A percentile compares a stretch with the other conserved stretches of the same genome.
phyloP scores from a whole-genome alignment of 2,888 invertebrate species.

The Papilio elwesi region DNA sequence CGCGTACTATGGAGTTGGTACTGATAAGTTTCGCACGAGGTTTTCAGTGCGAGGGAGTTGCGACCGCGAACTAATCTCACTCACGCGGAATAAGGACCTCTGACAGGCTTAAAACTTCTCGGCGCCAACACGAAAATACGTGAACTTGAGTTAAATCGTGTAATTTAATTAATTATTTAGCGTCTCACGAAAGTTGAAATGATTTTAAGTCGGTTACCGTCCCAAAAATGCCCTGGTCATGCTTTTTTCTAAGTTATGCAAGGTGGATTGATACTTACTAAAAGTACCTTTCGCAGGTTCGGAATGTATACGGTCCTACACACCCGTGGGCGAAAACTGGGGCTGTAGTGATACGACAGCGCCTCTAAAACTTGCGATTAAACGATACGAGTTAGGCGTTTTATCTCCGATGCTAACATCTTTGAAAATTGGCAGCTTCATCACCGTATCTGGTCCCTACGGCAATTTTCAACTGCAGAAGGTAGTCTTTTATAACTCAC shows the following conservation, averaged over 20 bases:
- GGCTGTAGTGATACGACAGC: conserved; percentile 75
- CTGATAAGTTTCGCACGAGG: no score
- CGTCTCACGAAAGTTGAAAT: no score
- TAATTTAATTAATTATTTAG: no score
- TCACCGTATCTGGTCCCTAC: conserved; percentile 86
- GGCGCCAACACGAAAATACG: no score
- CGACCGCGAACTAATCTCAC: no score
- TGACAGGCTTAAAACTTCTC: no score
- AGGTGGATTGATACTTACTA: background rate
- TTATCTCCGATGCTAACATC: conserved; percentile 88
- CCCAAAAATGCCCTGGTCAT: no score
- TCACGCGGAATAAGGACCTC: no score
- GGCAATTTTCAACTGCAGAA: conserved; percentile 81
- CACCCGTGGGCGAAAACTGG: conserved; percentile 86
- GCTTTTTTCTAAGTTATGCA: background rate
- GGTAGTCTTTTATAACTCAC: conserved; percentile 55
- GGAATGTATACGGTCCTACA: conserved; percentile 90
- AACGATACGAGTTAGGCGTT: conserved; percentile 90
- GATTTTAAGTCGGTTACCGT: no score
- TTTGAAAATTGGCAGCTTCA: conserved; percentile 87
- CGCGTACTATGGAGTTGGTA: no score
- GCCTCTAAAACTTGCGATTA: conserved; percentile 90
- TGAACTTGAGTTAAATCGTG: no score
- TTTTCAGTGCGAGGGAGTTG: no score
- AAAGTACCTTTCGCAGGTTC: conserved; percentile 74